Evolutionary conservation across 2,888 invertebrate genomes (phyloP), one percentile per base, ranked within the genome.

Genomic region (Drosophila cyrtoloma): DNA sequence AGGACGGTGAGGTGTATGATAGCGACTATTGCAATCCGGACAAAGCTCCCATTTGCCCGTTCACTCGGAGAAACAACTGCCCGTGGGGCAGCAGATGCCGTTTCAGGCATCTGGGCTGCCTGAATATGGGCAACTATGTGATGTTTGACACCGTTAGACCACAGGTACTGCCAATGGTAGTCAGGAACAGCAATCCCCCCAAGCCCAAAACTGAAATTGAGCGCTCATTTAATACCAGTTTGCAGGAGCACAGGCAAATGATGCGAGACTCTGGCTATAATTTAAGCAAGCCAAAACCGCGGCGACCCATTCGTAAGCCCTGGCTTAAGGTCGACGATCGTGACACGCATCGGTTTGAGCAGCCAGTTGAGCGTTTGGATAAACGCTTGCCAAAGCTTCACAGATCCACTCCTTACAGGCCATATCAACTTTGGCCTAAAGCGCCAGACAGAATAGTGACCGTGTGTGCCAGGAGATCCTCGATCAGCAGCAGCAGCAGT

Each of bases 251-350:
- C 0, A 53, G 14, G 37, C 42, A 69, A 3, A 4, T 68, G n/a
- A 66, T 79, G 67, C 47, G 16, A 12, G 2, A 16, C 3, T 60
- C 66, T 16, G 56, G 52, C 19, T 59, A 59, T n/a, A 58, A 51
- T 4, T 10, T 32, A 7, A n/a, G 22, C 10, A n/a, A 30, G n/a
- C 4, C 22, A 6, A 1, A n/a, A 10, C 16, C 0, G 10, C 7
- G 5, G 9, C 9, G 9, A 2, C 19, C 10, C 16, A 9, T 6
- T 1, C 19, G 35, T 0, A 33, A 47, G 1, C 26, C 44, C 0
- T 52, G 59, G 33, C 6, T 50, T 10, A 59, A 58, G 10, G 47
- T 60, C 4, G 71, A 69, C 19, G 62, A 71, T 16, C 14, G 73
- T 62, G 72, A 70, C 56, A 33, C 52, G 6, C 58, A 66, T 2